Evolutionary conservation across 2,888 invertebrate species (phyloP).

Genomic region (Microctonus hyperodae): DNA sequence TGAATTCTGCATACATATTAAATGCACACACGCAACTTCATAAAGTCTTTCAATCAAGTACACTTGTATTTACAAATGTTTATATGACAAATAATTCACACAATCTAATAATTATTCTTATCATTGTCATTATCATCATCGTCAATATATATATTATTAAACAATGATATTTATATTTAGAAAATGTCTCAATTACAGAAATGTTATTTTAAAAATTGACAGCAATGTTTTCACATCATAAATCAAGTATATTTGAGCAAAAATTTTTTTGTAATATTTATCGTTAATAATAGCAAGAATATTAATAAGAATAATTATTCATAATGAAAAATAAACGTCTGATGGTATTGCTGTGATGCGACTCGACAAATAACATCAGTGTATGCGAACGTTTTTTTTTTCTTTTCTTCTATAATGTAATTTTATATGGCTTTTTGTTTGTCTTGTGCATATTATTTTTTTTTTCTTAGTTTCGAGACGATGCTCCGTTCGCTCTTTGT

Average conservation of each 20-base stretch:
- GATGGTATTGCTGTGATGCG: neutral
- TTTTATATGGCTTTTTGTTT: slow-evolving; percentile 19
- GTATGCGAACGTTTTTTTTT: neutral
- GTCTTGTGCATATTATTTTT: slow-evolving; percentile 12
- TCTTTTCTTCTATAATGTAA: slow-evolving; percentile 8
- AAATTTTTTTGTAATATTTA: neutral
- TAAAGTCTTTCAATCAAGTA: slow-evolving; percentile 3
- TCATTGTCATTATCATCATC: neutral
- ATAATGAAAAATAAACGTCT: neutral
- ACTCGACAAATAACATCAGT: neutral
- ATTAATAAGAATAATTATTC: no score
- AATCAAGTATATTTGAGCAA: neutral
- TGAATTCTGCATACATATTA: neutral
- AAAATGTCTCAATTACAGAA: neutral
- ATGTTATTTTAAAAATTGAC: neutral
- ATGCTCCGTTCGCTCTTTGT: slow-evolving; percentile 4
- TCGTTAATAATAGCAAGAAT: neutral
- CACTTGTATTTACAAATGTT: no score
- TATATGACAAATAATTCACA: neutral
- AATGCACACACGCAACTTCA: neutral
- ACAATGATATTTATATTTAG: neutral
- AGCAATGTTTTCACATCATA: neutral
- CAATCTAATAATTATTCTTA: neutral
- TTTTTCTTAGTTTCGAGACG: slow-evolving; percentile 19
- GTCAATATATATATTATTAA: neutral